Base-by-base conservation (phyloP, 1,140 invertebrate species). In the Papilio helenus region DNA sequence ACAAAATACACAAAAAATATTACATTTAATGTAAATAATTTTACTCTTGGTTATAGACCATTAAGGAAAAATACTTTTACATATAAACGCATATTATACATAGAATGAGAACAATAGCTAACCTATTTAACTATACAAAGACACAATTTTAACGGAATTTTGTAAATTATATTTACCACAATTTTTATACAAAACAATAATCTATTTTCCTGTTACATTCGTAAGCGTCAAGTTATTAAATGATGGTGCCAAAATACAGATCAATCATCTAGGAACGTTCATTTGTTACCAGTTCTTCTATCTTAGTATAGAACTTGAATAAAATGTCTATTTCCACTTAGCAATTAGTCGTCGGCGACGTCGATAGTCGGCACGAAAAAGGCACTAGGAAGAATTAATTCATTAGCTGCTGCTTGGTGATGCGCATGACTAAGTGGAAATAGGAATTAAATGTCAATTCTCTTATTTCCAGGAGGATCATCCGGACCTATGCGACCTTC, bases 401-500 rank as follows among this genome's bases (percentile, higher is more conserved):
- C 34, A 39, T 39, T 39, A 8, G 34, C 34, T 39, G 34, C 34
- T 39, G 5, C 34, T 39, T 39, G 34, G 34, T 34, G 2, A 0
- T 34, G 34, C 3, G 44, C 10, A 16, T 46, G 14, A 16, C 14
- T 14, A 16, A 49, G 14, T 49, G 46, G 46, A 49, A 55, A 55
- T 0, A 55, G 9, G 1, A 20, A n/a, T 20, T 20, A 55, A 55
- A 55, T 55, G 2, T 55, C 8, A 8, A 55, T 55, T 49, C 55
- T 79, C 46, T 85, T 78, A 23, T 77, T 92, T 94, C 2, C 94
- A 98, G 97, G 96, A 97, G 89, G 95, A 95, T 2, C 91, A 95
- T 72, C 89, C 95, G 1, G 95, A 96, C 84, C 94, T 97, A 61
- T 98, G 97, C 90, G 95, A 95, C 61, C 93, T 96, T 18, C 94